A percentile compares a stretch with the other conserved stretches of the same genome.
Evolutionary conservation across 2,797 vertebrate species (phyloP).

Genomic region (Sebastes diploproa): DNA sequence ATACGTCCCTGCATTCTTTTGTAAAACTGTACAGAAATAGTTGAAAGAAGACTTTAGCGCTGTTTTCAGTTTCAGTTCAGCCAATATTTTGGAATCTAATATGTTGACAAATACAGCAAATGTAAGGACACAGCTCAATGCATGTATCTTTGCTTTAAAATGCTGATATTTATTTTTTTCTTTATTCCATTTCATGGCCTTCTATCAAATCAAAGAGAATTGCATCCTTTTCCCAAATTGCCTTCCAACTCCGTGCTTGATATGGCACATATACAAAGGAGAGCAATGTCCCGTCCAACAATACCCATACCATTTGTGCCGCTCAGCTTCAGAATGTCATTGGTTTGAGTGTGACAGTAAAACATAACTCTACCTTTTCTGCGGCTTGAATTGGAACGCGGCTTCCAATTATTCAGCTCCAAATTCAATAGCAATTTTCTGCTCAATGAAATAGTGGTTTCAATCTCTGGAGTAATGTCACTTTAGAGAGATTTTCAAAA

Average conservation of each 20-base stretch:
- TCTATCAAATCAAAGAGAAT: conserved; percentile 79
- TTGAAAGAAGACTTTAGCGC: neutral
- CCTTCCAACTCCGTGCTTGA: conserved; percentile 67
- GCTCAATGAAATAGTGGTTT: conserved; percentile 84
- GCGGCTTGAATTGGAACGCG: conserved; percentile 67
- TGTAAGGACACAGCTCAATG: conserved; percentile 44
- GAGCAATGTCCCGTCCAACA: conserved; percentile 80
- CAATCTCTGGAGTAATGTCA: conserved; percentile 82
- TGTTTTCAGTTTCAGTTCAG: neutral
- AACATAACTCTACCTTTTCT: conserved; percentile 77
- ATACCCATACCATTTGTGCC: conserved; percentile 80
- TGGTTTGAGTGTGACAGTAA: conserved; percentile 82
- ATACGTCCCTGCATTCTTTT: neutral
- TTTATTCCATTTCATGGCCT: conserved; percentile 57
- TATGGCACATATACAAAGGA: conserved; percentile 79
- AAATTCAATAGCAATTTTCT: conserved; percentile 85
- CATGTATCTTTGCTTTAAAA: conserved; percentile 53
- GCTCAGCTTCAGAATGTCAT: conserved; percentile 80
- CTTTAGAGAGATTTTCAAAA: conserved; percentile 80
- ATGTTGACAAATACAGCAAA: conserved; percentile 37
- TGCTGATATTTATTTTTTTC: conserved; percentile 52
- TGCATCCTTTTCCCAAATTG: conserved; percentile 74
- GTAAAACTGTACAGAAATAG: neutral
- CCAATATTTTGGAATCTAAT: conserved; percentile 15
- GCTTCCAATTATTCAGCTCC: conserved; percentile 82